Evolutionary conservation across 2,888 invertebrate genomes (phyloP), one percentile per base, ranked within the genome.

Genomic region (Limnephilus marmoratus): DNA sequence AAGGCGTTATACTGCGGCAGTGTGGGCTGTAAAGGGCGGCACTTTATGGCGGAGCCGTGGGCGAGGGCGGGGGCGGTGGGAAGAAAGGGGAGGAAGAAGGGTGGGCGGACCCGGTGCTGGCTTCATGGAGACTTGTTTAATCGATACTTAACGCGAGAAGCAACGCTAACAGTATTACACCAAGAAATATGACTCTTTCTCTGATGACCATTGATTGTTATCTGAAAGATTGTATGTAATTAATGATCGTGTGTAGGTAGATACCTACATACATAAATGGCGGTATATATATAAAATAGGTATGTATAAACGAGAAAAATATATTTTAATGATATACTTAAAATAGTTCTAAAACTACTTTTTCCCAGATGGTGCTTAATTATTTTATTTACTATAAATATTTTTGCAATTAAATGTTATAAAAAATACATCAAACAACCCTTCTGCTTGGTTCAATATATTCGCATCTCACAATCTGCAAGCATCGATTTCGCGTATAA

Each of bases 1-100:
- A 93, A 93, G 93, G 92, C 93, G 91, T 91, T 92, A 90, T 90
- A 91, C 85, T 53, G 91, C 82, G 92, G 93, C 92, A 91, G 93
- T 81, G 92, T 90, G 86, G 89, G 93, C 91, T 91, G 93, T 93
- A 92, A 93, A 94, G 93, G 93, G 94, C 93, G 93, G 91, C 93
- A 81, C 93, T 93, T 93, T 93, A 93, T 92, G 92, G 92, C 93
- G 93, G 82, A 29, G 91, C 92, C 91, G 93, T 91, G 92, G 93
- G 92, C 93, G 31, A 2, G 31, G 93, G 92, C 93, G 93, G 93
- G n/a, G 85, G 49, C 31, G 90, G 90, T 18, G 83, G 87, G 90
- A 83, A 88, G 81, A 41, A 80, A 41, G 41, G 92, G 29, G 5
- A 53, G 90, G 53, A 29, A 31, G 41, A 68, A 18, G 49, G 37